Conservation (phyloP, 1,140 invertebrate species). For the Brachionus sp. region DNA sequence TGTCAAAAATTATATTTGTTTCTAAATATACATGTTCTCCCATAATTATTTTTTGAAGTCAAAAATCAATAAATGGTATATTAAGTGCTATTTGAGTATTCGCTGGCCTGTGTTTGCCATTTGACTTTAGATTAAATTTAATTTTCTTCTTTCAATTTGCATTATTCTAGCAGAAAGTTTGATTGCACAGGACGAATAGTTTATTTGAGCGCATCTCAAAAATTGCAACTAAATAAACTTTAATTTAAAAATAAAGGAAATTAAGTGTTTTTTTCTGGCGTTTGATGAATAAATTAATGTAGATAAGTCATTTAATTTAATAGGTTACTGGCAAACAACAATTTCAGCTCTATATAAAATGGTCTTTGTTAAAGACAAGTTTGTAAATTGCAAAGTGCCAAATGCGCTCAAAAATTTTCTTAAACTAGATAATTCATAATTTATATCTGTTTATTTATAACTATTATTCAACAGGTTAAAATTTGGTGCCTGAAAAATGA, state of each 20-base stretch:
- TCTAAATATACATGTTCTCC: no score
- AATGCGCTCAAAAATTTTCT: background rate
- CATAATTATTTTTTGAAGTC: background rate
- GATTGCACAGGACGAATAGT: background rate
- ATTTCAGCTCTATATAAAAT: background rate
- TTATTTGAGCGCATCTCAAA: background rate
- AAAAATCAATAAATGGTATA: background rate
- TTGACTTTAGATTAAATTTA: background rate
- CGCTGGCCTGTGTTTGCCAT: background rate
- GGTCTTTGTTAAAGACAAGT: background rate
- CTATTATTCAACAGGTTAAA: background rate
- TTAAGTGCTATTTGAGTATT: background rate
- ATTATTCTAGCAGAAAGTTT: background rate
- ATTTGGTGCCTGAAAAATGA: background rate
- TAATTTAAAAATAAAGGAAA: background rate
- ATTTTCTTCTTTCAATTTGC: background rate
- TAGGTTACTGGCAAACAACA: background rate
- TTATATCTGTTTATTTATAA: background rate
- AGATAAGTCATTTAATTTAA: background rate
- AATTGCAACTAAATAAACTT: background rate
- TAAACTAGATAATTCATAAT: background rate
- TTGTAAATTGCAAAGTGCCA: background rate
- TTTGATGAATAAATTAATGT: conserved; percentile 1
- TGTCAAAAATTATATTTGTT: background rate
- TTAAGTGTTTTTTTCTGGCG: background rate